Base-by-base conservation (phyloP, 2,113 vertebrate species). In the Burhinus oedicnemus region DNA sequence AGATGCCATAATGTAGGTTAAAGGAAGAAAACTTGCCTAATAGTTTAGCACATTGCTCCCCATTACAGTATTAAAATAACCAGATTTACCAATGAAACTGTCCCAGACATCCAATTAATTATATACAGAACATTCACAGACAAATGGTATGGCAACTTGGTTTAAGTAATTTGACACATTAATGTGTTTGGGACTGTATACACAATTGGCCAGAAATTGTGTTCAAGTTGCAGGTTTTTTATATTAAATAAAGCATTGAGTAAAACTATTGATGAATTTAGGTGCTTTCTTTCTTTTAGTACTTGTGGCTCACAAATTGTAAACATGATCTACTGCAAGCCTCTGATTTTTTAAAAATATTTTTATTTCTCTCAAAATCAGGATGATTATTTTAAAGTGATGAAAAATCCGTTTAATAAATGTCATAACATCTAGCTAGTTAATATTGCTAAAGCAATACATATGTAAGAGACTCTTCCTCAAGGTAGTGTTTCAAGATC, bases 1-100 rank as follows among this genome's bases (percentile, higher is more conserved):
- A 95, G 97, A 98, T 97, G 97, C 97, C 87, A 93, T 95, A 96
- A 97, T 96, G 96, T 91, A 97, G 97, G 94, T 96, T 96, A 93
- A 95, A 95, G 96, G 95, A 96, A 93, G 92, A 96, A 97, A 98
- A 97, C 96, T 97, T 97, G 93, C 62, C 94, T 96, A 87, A 95
- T 82, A 97, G 94, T 97, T 98, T 93, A 97, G 89, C 95, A 97
- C 81, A 21, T 93, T 97, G 87, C 66, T 70, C 42, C 81, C 87
- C 38, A 44, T 96, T 97, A 92, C 32, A 89, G 93, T 83, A 96
- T 97, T 95, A 96, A 98, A 98, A 97, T 98, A 97, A 94, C 82
- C 90, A 95, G 94, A 95, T 97, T 98, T 97, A 68, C 85, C 90
- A 97, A 81, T 95, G 75, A 97, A 92, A 97, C 80, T 51, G 60